Evolutionary conservation across 1,140 invertebrate genomes (phyloP).

Genomic region (Dinoponera quadriceps): DNA sequence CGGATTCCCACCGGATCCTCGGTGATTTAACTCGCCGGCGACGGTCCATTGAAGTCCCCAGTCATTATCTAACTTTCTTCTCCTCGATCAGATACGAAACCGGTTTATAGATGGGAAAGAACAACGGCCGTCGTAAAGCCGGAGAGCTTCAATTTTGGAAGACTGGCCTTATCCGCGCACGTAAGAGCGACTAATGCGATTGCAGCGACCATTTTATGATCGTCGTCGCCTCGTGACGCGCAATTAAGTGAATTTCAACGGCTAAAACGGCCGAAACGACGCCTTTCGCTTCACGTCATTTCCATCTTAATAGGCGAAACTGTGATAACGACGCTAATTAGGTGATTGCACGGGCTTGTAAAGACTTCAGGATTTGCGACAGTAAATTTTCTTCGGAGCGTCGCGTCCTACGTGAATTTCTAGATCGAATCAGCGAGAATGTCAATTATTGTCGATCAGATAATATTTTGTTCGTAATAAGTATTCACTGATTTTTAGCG

Average conservation of each 20-base stretch:
- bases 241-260: slow-evolving; percentile 59
- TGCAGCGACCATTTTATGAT: slow-evolving; percentile 37
- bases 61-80: slow-evolving; percentile 36
- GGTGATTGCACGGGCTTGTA: too few species aligned
- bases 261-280: too few species aligned
- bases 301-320: background rate
- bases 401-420: too few species aligned
- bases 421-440: too few species aligned
- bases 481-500: too few species aligned
- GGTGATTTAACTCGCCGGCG: background rate
- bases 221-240: slow-evolving; percentile 12
- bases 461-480: too few species aligned
- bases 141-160: slow-evolving; percentile 57
- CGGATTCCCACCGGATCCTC: background rate
- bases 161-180: slow-evolving; percentile 28
- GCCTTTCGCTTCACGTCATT: background rate
- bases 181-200: slow-evolving; percentile 46
- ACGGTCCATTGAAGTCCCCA: background rate
- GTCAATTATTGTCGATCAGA: too few species aligned
- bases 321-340: background rate
- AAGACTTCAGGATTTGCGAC: background rate
- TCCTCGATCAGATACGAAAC: slow-evolving; percentile 50
- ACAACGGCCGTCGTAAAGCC: slow-evolving; percentile 55
- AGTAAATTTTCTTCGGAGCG: background rate
- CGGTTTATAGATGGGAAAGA: slow-evolving; percentile 57